Conservation (phyloP, 1,140 invertebrate genomes). For the Myzus persicae region DNA sequence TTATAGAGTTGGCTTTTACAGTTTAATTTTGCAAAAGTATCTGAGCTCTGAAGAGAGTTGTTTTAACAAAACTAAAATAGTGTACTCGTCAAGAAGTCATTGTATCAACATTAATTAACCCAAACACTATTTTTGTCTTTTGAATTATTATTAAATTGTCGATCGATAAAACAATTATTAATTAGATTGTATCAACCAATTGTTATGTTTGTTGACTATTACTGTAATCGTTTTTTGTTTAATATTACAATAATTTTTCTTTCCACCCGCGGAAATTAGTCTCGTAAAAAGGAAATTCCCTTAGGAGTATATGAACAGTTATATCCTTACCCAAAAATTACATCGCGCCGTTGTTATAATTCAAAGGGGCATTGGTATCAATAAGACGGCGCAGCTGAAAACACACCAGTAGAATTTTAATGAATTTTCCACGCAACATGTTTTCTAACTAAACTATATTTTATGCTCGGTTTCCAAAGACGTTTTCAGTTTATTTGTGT, state of each 20-base stretch:
- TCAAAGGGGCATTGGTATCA: neutral
- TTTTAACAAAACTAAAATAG: neutral
- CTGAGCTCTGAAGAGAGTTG: neutral
- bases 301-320: neutral
- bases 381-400: neutral
- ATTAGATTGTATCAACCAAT: neutral
- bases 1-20: neutral
- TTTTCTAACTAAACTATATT: constrained; percentile 30
- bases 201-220: neutral
- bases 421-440: constrained; percentile 35
- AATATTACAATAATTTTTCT: neutral
- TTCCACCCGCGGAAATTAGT: neutral
- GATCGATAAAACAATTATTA: neutral
- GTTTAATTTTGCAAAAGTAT: neutral
- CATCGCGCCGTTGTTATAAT: neutral
- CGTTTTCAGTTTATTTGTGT: neutral
- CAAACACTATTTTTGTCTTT: neutral
- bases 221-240: neutral
- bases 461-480: neutral
- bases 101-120: neutral
- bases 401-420: constrained; percentile 20
- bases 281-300: neutral
- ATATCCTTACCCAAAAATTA: neutral
- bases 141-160: neutral
- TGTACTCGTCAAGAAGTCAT: neutral